Percentiles rank a stretch among this genome's conserved stretches.
phyloP scores from a whole-genome alignment of 2,888 invertebrate genomes.

The Papilio demoleus region DNA sequence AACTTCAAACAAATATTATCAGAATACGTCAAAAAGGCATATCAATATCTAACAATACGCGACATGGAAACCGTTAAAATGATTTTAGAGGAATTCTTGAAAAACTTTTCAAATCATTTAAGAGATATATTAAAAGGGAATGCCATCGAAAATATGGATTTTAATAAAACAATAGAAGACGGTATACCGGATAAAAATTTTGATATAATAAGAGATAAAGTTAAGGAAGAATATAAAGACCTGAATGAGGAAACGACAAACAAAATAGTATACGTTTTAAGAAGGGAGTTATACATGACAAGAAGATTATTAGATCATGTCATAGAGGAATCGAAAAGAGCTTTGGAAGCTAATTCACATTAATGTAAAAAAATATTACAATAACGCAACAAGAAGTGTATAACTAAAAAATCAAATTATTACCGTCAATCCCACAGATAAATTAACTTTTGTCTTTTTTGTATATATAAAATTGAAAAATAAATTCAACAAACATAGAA shows the following conservation, averaged over 20 bases:
- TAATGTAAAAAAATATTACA: background rate
- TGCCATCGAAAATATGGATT: conserved; percentile 37
- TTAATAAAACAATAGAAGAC: conserved; percentile 44
- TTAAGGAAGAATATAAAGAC: conserved; percentile 48
- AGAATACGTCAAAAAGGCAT: conserved; percentile 47
- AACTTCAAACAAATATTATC: conserved; percentile 50
- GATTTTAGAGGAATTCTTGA: conserved; percentile 51
- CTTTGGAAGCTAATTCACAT: conserved; percentile 39
- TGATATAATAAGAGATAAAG: conserved; percentile 47
- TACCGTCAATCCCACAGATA: too few relatives aligned
- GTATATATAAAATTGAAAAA: too few relatives aligned
- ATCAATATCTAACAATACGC: conserved; percentile 46
- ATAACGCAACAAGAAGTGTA: background rate
- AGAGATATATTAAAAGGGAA: conserved; percentile 45
- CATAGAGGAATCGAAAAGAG: conserved; percentile 45
- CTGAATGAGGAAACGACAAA: conserved; percentile 46
- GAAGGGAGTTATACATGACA: conserved; percentile 48
- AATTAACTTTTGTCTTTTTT: too few relatives aligned
- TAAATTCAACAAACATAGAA: too few relatives aligned
- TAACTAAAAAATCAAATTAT: too few relatives aligned
- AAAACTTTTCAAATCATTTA: conserved; percentile 51
- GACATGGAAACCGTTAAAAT: conserved; percentile 46
- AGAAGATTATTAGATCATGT: conserved; percentile 48
- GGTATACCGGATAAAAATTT: conserved; percentile 48
- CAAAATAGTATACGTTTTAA: conserved; percentile 49